phyloP scores from a whole-genome alignment of 2,113 vertebrate genomes.

The Spheniscus mendiculus region DNA sequence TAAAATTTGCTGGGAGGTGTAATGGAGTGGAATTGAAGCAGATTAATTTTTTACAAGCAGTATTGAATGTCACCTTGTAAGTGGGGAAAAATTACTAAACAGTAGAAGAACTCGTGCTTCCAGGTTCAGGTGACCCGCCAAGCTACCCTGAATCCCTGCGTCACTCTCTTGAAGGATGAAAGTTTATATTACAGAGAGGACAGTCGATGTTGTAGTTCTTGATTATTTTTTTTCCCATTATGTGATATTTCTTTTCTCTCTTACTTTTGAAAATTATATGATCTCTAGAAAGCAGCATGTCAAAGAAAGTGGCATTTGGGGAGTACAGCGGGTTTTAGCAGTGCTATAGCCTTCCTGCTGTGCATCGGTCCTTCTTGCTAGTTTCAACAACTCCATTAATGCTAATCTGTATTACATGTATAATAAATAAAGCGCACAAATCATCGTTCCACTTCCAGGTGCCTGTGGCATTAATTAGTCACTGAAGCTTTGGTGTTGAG shows the following conservation, averaged over 20 bases:
- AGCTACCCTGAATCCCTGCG: not conserved
- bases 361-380: not conserved
- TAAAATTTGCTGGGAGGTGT: not conserved
- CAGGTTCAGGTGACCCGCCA: not conserved
- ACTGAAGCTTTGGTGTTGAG: not conserved
- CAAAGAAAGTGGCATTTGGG: not conserved
- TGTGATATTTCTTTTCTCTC: not conserved
- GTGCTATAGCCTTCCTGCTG: not conserved
- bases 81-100: not conserved
- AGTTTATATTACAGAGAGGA: not conserved
- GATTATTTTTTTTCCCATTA: not conserved
- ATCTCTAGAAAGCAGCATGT: not conserved
- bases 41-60: not conserved
- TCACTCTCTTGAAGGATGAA: not conserved
- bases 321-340: not conserved
- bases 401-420: not conserved
- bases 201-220: not conserved
- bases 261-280: not conserved
- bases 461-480: not conserved
- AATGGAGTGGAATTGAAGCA: not conserved
- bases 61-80: not conserved
- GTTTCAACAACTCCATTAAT: not conserved
- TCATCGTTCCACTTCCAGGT: not conserved
- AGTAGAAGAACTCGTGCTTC: not conserved
- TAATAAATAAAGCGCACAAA: not conserved